Evolutionary conservation across 1,140 invertebrate species (phyloP).

Genomic region (Oryctes rhinoceros): DNA sequence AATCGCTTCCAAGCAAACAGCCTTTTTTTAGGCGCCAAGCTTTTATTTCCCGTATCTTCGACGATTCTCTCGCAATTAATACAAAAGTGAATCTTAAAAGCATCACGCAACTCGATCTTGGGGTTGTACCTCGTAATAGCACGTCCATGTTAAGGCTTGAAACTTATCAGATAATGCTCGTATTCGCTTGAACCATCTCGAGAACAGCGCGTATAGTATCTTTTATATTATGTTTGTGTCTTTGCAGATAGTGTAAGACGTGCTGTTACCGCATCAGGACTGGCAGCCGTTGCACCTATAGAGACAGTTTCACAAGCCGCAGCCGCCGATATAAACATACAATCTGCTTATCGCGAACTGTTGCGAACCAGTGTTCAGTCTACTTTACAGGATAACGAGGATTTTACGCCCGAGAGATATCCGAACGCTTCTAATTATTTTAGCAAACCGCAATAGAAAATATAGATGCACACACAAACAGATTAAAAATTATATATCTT

Average conservation of each 20-base stretch:
- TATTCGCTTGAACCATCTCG: no score
- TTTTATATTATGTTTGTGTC: no score
- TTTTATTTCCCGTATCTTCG: no score
- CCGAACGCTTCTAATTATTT: slow-evolving; percentile 65
- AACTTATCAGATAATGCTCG: no score
- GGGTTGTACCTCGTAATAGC: no score
- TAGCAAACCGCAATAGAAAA: slow-evolving; percentile 57
- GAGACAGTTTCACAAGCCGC: slow-evolving; percentile 60
- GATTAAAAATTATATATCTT: slow-evolving; percentile 6
- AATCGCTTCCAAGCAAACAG: no score
- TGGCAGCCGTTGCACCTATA: slow-evolving; percentile 61
- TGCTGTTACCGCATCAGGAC: slow-evolving; percentile 64
- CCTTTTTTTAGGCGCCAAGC: no score
- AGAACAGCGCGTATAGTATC: no score
- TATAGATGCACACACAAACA: background rate
- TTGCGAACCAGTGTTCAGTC: slow-evolving; percentile 60
- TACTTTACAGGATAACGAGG: slow-evolving; percentile 61
- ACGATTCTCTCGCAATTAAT: no score
- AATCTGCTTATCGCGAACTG: slow-evolving; percentile 62
- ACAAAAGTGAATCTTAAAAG: no score
- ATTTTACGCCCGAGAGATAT: slow-evolving; percentile 64
- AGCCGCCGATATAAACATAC: slow-evolving; percentile 59
- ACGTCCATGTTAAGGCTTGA: no score
- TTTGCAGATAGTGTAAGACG: slow-evolving; percentile 63
- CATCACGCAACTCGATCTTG: no score